A percentile compares a stretch with the other conserved stretches of the same genome.
These are phyloP conservation scores for Galago senegalensis DNA, from an alignment of 2,797 vertebrate genomes.

Conservation along the genomic window DNA sequence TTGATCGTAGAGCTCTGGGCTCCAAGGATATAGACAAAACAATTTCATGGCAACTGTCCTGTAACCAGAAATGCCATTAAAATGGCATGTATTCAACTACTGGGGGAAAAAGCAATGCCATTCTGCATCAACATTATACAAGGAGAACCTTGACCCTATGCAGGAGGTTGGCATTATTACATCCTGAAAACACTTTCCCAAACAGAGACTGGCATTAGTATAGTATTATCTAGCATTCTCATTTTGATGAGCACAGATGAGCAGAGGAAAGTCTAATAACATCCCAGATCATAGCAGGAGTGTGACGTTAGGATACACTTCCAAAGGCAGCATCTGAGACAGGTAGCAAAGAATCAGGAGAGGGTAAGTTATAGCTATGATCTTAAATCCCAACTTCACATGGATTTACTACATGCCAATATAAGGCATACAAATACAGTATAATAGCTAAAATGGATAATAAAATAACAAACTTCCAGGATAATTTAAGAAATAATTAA, in stretches of 20 bases:
- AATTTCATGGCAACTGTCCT: constrained; percentile 36
- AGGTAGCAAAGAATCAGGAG: neutral
- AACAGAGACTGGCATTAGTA: constrained; percentile 10
- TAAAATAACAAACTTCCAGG: too few species aligned
- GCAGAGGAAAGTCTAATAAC: neutral
- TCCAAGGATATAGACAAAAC: constrained; percentile 59
- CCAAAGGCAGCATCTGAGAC: neutral
- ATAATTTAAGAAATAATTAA: neutral
- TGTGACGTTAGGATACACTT: neutral
- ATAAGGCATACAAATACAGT: too few species aligned
- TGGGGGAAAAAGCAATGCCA: neutral
- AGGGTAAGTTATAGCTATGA: neutral
- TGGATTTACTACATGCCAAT: too few species aligned
- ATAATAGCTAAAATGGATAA: too few species aligned
- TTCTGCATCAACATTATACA: constrained; percentile 54
- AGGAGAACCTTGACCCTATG: constrained; percentile 48
- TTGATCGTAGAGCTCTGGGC: constrained; percentile 54
- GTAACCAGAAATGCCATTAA: constrained; percentile 68
- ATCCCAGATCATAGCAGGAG: neutral
- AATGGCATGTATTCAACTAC: constrained; percentile 49
- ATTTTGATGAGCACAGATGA: neutral
- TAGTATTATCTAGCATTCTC: neutral
- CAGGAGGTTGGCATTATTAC: constrained; percentile 44
- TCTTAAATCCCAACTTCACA: neutral
- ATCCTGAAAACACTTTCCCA: constrained; percentile 46